phyloP scores from a whole-genome alignment of 2,113 vertebrate genomes.

The Phyllopteryx taeniolatus region DNA sequence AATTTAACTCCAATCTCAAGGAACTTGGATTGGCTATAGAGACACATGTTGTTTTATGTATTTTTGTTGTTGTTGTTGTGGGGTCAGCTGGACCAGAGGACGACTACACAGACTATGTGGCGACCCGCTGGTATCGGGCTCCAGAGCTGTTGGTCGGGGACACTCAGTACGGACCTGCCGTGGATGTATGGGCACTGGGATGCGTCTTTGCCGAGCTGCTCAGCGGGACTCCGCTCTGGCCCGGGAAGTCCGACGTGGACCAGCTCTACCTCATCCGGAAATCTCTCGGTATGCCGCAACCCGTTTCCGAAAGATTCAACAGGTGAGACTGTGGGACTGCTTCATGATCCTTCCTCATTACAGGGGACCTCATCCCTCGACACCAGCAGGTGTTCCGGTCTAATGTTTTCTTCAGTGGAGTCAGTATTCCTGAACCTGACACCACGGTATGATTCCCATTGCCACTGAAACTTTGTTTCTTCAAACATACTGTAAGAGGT shows the following conservation, averaged over 20 bases:
- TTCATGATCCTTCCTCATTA: background rate
- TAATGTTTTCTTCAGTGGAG: constrained; percentile 78
- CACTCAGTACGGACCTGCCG: constrained; percentile 88
- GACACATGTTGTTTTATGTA: background rate
- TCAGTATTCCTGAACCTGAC: constrained; percentile 78
- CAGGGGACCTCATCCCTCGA: constrained; percentile 78
- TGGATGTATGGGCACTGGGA: constrained; percentile 94
- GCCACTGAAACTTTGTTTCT: background rate
- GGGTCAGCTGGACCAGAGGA: constrained; percentile 85
- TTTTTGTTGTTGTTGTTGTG: background rate
- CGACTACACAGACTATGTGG: constrained; percentile 95
- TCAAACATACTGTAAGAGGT: background rate
- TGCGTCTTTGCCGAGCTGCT: constrained; percentile 94
- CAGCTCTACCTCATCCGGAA: constrained; percentile 91
- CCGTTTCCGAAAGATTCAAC: background rate
- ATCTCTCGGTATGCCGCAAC: constrained; percentile 79
- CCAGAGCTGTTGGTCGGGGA: constrained; percentile 95
- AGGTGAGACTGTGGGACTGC: background rate
- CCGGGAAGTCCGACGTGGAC: constrained; percentile 90
- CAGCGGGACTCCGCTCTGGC: constrained; percentile 86
- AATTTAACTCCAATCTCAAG: no score
- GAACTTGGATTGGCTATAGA: no score
- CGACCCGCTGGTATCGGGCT: constrained; percentile 93
- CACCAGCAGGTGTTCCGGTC: constrained; percentile 79
- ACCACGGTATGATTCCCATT: constrained; percentile 58